These are phyloP conservation scores for Crotalus tigris DNA, from an alignment of 2,113 vertebrate genomes.

Conservation along the genomic window DNA sequence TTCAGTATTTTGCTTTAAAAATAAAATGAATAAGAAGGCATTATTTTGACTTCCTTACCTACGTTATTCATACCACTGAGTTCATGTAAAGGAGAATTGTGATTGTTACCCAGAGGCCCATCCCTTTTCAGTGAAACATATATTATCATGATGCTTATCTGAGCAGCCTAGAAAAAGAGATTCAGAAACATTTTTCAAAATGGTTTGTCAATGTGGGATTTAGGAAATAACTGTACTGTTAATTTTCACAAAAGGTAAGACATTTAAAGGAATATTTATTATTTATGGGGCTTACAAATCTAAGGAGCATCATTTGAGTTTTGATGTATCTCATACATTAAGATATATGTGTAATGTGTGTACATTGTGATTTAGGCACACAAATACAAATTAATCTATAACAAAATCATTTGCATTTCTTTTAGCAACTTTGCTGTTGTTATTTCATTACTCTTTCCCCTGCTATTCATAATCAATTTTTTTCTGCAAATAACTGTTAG, in stretches of 20 bases:
- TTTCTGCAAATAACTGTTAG: conserved; percentile 24
- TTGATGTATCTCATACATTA: not conserved
- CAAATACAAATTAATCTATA: not conserved
- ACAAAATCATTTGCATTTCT: conserved; percentile 5
- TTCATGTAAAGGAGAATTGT: not conserved
- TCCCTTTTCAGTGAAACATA: not conserved
- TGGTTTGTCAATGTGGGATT: not conserved
- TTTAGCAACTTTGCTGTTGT: conserved; percentile 29
- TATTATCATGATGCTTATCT: not conserved
- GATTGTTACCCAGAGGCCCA: not conserved
- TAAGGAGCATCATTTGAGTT: not conserved
- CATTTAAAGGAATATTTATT: not conserved
- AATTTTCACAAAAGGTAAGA: not conserved
- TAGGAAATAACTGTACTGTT: not conserved
- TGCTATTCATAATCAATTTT: conserved; percentile 41
- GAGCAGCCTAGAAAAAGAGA: not conserved
- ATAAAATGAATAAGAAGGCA: not conserved
- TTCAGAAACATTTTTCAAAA: not conserved
- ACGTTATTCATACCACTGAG: not conserved
- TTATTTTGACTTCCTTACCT: not conserved
- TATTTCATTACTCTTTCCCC: conserved; percentile 49
- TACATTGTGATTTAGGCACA: not conserved
- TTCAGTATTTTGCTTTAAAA: not conserved
- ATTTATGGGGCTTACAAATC: not conserved
- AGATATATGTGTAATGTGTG: not conserved